Conservation (phyloP, 2,797 vertebrate genomes). For the Yasuhikotakia modesta region DNA sequence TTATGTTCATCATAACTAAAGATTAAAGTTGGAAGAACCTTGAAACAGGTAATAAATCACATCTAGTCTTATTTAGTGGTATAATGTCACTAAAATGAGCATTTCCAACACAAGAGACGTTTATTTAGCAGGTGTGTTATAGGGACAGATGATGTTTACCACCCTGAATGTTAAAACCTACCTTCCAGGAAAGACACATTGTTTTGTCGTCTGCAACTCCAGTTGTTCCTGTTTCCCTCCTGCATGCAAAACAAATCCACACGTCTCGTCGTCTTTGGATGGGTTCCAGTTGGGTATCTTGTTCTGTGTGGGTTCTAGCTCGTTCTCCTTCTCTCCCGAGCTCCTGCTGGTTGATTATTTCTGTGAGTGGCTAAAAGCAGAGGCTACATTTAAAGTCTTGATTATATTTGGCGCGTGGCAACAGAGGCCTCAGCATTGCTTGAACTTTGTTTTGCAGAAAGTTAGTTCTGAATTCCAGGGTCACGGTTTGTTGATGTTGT, state of each 20-base stretch:
- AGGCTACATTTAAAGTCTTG: constrained; percentile 61
- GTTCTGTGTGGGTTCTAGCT: constrained; percentile 8
- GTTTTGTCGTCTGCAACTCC: constrained; percentile 23
- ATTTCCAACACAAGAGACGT: background rate
- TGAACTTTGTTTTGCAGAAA: constrained; percentile 57
- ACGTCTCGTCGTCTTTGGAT: constrained; percentile 6
- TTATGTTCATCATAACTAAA: too few species aligned
- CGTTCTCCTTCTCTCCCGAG: background rate
- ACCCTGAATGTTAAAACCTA: constrained; percentile 36
- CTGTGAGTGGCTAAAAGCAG: constrained; percentile 51
- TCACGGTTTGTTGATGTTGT: constrained; percentile 36
- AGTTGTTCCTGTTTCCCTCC: constrained; percentile 33
- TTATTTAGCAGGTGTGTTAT: constrained; percentile 35
- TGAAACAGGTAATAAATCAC: too few species aligned
- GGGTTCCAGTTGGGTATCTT: constrained; percentile 17
- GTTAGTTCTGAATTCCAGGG: constrained; percentile 29
- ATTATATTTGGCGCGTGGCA: constrained; percentile 61
- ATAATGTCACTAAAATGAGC: background rate
- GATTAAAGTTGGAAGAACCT: too few species aligned
- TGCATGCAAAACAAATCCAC: constrained; percentile 21
- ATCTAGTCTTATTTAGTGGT: too few species aligned
- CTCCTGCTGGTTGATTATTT: constrained; percentile 47
- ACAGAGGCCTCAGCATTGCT: constrained; percentile 50
- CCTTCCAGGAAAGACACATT: constrained; percentile 60
- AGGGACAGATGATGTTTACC: constrained; percentile 23